These are phyloP conservation scores for Iselma pallidipennis DNA, from an alignment of 2,888 invertebrate species.

Conservation along the genomic window DNA sequence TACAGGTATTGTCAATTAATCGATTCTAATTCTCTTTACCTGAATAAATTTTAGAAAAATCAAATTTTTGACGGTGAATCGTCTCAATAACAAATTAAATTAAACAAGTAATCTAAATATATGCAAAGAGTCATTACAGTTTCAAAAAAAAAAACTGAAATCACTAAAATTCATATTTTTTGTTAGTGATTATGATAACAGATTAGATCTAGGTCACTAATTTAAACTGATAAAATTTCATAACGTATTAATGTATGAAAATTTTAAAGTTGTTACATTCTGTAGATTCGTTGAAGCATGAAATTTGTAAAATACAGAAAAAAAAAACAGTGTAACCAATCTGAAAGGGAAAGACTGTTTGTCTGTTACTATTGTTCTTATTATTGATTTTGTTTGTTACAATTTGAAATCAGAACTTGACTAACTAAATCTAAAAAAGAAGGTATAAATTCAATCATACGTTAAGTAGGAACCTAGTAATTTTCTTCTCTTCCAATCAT, in stretches of 20 bases:
- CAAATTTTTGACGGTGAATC: too few species aligned
- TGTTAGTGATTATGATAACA: background rate
- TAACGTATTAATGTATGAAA: background rate
- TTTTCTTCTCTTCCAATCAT: too few species aligned
- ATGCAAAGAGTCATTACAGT: background rate
- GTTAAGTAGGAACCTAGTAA: too few species aligned
- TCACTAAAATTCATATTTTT: background rate
- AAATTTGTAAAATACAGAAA: background rate
- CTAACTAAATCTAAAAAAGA: too few species aligned
- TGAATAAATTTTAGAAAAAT: background rate
- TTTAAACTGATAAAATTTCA: background rate
- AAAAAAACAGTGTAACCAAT: background rate
- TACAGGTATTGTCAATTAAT: background rate
- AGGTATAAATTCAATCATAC: too few species aligned
- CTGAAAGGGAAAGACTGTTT: background rate
- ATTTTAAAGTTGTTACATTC: background rate
- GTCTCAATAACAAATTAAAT: background rate
- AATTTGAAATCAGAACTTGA: too few species aligned
- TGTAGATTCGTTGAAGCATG: background rate
- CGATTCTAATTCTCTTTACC: background rate
- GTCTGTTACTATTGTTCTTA: too few species aligned
- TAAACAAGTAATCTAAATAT: background rate
- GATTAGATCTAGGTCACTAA: background rate
- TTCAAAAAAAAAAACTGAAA: background rate
- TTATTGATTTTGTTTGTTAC: too few species aligned